Conservation (phyloP, 2,113 vertebrate species). For the Syngnathoides biaculeatus region DNA sequence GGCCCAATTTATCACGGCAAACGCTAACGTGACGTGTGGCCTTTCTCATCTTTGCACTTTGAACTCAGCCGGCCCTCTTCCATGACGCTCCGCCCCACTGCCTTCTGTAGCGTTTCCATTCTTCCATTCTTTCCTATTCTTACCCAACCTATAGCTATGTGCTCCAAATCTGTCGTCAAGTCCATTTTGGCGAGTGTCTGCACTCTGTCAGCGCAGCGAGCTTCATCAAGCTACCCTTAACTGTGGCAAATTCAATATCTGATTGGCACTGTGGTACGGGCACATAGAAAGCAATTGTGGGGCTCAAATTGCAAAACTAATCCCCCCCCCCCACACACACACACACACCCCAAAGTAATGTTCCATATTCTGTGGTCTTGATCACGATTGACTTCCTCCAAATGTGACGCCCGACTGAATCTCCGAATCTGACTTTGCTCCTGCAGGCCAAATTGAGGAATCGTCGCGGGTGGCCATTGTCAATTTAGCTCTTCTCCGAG, state of each 20-base stretch:
- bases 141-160: constrained; percentile 27
- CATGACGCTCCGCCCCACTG: background rate
- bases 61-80: constrained; percentile 18
- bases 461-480: background rate
- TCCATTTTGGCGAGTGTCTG: constrained; percentile 29
- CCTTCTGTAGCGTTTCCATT: background rate
- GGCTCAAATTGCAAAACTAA: background rate
- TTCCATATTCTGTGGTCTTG: background rate
- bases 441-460: constrained; percentile 25
- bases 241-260: background rate
- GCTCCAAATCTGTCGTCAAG: constrained; percentile 48
- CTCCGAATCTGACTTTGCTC: background rate
- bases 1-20: background rate
- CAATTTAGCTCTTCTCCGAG: constrained; percentile 14
- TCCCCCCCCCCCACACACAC: too few species aligned
- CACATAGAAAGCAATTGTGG: background rate
- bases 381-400: constrained; percentile 24
- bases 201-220: constrained; percentile 23
- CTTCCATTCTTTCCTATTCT: constrained; percentile 10
- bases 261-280: background rate
- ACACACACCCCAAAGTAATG: background rate
- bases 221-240: background rate
- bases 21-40: constrained; percentile 8
- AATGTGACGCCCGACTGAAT: constrained; percentile 27
- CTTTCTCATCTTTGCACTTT: constrained; percentile 29